A percentile compares a stretch with the other conserved stretches of the same genome.
Conservation (phyloP, 2,113 vertebrate genomes). For the Onychorhynchus coronatus region DNA sequence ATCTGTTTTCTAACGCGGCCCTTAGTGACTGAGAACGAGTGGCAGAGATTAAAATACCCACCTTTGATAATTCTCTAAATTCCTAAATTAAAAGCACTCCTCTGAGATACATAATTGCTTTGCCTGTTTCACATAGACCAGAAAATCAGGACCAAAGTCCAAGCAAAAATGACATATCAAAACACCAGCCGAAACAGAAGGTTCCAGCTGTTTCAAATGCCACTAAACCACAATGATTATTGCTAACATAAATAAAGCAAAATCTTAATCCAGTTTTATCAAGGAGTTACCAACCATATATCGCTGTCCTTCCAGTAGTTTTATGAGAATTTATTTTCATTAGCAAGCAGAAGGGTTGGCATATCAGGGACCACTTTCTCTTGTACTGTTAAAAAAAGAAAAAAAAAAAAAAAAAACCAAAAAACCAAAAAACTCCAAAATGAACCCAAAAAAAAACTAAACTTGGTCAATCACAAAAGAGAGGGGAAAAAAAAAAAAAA, state of each 20-base stretch:
- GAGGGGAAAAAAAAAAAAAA: too few species aligned
- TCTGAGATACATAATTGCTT: conserved; percentile 29
- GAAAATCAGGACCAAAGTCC: conserved; percentile 47
- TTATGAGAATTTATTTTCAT: neutral
- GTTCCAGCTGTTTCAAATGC: conserved; percentile 56
- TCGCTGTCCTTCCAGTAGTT: conserved; percentile 24
- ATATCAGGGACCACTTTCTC: neutral
- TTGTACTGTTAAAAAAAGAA: neutral
- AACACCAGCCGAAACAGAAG: conserved; percentile 63
- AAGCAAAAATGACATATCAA: conserved; percentile 48
- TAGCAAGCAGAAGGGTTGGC: neutral
- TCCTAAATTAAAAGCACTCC: conserved; percentile 41
- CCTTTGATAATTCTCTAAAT: conserved; percentile 32
- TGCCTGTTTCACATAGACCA: conserved; percentile 30
- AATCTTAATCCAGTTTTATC: conserved; percentile 56
- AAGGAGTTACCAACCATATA: conserved; percentile 24
- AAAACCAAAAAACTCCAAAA: too few species aligned
- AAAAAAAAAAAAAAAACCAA: neutral
- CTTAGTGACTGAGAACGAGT: neutral
- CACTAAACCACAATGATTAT: conserved; percentile 64
- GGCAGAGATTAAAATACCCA: conserved; percentile 37
- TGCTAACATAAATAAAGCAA: conserved; percentile 62
- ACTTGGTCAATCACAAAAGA: neutral
- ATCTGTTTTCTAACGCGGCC: neutral
- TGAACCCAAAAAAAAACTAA: too few species aligned